Percentiles rank a stretch among this genome's conserved stretches.
These are phyloP conservation scores for Hylyphantes graminicola DNA, from an alignment of 1,140 invertebrate genomes.

Conservation along the genomic window DNA sequence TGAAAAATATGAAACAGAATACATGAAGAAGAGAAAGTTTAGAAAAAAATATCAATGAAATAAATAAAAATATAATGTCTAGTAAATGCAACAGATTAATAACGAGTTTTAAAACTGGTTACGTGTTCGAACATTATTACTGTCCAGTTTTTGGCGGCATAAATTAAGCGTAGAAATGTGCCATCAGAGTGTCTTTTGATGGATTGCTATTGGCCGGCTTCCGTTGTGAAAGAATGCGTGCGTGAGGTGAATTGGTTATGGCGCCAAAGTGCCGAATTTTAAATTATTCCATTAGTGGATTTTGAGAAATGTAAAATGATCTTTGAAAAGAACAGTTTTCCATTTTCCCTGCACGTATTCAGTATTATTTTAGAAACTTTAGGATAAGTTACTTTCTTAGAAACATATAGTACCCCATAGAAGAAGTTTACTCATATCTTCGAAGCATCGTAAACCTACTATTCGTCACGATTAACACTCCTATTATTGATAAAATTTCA, in stretches of 20 bases:
- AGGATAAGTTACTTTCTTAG: too few relatives aligned
- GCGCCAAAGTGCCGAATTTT: constrained; percentile 30
- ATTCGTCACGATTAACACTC: too few relatives aligned
- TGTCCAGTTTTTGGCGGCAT: constrained; percentile 52
- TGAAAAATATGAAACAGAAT: constrained; percentile 24
- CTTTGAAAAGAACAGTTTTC: background rate
- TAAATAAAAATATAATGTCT: constrained; percentile 20
- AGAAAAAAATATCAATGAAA: background rate
- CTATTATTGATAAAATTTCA: too few relatives aligned
- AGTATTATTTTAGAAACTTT: too few relatives aligned
- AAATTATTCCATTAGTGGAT: constrained; percentile 43
- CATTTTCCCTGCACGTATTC: too few relatives aligned
- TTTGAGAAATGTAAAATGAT: background rate
- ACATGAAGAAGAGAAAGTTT: constrained; percentile 8
- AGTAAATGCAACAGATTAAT: constrained; percentile 49
- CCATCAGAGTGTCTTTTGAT: constrained; percentile 50
- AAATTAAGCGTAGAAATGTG: constrained; percentile 49
- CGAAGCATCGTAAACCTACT: too few relatives aligned
- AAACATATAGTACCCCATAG: too few relatives aligned
- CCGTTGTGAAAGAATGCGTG: constrained; percentile 22
- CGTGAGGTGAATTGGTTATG: constrained; percentile 44
- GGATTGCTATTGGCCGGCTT: constrained; percentile 49
- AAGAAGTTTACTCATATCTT: too few relatives aligned
- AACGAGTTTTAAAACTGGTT: constrained; percentile 57
- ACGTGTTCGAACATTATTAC: constrained; percentile 29